Evolutionary conservation across 2,797 vertebrate genomes (phyloP).

Genomic region (Peromyscus eremicus): DNA sequence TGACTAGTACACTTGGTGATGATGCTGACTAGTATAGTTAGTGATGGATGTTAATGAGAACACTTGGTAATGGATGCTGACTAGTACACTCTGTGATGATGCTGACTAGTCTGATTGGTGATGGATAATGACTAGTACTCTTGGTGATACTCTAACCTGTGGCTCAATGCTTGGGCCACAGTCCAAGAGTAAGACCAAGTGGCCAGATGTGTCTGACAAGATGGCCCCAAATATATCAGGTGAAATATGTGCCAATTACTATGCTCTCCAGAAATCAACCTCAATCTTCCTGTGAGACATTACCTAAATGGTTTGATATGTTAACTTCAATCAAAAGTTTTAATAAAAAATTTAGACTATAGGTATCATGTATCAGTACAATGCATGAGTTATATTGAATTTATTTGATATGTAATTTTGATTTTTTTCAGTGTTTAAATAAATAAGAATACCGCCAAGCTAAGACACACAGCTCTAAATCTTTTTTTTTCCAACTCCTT

Average conservation of each 20-base stretch:
- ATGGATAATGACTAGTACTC: background rate
- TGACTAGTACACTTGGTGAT: background rate
- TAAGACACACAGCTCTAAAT: slow-evolving; percentile 3
- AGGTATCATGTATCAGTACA: slow-evolving; percentile 59
- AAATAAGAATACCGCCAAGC: slow-evolving; percentile 6
- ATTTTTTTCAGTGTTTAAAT: slow-evolving; percentile 46
- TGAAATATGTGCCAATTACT: background rate
- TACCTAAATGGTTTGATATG: background rate
- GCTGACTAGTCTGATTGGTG: background rate
- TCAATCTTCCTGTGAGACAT: background rate
- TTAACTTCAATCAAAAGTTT: slow-evolving; percentile 64
- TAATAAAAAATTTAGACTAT: slow-evolving; percentile 63
- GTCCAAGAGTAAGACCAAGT: background rate
- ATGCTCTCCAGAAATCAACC: slow-evolving; percentile 29
- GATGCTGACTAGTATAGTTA: background rate
- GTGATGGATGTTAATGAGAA: background rate
- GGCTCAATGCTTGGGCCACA: background rate
- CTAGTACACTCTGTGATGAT: background rate
- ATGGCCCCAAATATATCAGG: background rate
- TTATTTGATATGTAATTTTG: slow-evolving; percentile 52
- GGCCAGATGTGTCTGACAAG: background rate
- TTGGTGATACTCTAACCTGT: background rate
- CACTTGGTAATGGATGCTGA: no score
- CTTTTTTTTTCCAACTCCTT: slow-evolving; percentile 30
- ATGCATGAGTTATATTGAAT: slow-evolving; percentile 35